Evolutionary conservation across 2,113 vertebrate genomes (phyloP).

Genomic region (Anser brachyrhynchus): DNA sequence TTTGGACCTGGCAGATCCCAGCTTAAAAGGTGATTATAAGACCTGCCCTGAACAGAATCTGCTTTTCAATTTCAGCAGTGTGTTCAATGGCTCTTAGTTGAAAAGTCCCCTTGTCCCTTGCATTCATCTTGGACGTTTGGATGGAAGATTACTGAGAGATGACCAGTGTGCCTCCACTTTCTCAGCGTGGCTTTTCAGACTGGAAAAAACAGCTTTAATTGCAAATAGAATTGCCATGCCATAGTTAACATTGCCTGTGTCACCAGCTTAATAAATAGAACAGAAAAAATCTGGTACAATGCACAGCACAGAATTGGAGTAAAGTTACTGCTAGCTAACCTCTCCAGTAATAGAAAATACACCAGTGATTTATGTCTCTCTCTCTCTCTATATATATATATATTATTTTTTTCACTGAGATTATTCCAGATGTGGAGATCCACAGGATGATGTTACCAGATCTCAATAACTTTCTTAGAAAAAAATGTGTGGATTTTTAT

Average conservation of each 20-base stretch:
- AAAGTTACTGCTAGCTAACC: neutral
- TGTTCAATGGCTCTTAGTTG: neutral
- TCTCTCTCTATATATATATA: no score
- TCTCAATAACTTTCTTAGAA: neutral
- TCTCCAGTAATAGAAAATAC: neutral
- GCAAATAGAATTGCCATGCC: neutral
- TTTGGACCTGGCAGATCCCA: rapidly evolving
- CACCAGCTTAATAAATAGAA: neutral
- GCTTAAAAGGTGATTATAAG: neutral
- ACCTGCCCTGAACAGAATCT: neutral
- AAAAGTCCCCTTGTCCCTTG: neutral
- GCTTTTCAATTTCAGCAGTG: neutral
- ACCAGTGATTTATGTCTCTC: neutral
- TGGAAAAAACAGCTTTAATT: neutral
- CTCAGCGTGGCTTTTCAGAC: neutral
- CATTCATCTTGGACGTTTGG: neutral
- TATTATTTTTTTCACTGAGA: neutral
- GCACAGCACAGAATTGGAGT: neutral
- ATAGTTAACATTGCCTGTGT: neutral
- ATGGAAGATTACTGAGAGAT: neutral
- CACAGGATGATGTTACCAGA: neutral
- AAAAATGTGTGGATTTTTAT: neutral
- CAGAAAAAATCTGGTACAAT: neutral
- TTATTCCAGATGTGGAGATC: neutral
- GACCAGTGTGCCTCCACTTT: neutral